Evolutionary conservation across 1,140 invertebrate genomes (phyloP), one percentile per base, ranked within the genome.

Genomic region (Micrasema minimum): DNA sequence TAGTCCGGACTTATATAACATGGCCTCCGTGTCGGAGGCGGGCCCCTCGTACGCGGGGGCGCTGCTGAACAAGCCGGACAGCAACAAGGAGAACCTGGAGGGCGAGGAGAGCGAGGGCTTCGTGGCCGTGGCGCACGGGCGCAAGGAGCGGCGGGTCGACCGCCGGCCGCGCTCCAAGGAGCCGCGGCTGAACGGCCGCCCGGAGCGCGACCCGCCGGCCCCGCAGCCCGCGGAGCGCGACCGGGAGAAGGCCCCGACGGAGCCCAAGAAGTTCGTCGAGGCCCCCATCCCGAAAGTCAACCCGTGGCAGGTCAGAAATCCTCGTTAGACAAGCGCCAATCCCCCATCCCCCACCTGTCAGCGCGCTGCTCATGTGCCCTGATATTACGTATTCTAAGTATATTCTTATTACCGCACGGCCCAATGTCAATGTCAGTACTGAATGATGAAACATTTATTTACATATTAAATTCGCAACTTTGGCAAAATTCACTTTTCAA

Each of bases 251-350:
- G 57, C 79, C 5, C 69, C 69, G 45, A 65, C 53, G 37, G 77
- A 85, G 67, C 81, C 81, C 0, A 87, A 86, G 78, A 87, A 86
- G 78, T 88, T 88, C 78, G 86, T 88, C 5, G 87, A 86, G 75
- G 87, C 87, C 22, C 87, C 87, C 9, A 81, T 87, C 69, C 87
- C 87, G 1, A 87, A 87, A 81, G 85, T 86, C 55, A 88, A 88
- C 78, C 85, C 85, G 59, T 88, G 87, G 87, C 86, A 87, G 82
- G 81, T 85, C 38, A 31, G 26, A n/a, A n/a, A n/a, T n/a, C n/a
- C n/a, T n/a, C n/a, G n/a, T n/a, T n/a, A n/a, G n/a, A n/a, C n/a
- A n/a, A n/a, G n/a, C n/a, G n/a, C n/a, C n/a, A n/a, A n/a, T n/a
- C n/a, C n/a, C n/a, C n/a, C n/a, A n/a, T n/a, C n/a, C n/a, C n/a